These are phyloP conservation scores for Cinara cedri DNA, from an alignment of 2,888 invertebrate species.

Conservation along the genomic window DNA sequence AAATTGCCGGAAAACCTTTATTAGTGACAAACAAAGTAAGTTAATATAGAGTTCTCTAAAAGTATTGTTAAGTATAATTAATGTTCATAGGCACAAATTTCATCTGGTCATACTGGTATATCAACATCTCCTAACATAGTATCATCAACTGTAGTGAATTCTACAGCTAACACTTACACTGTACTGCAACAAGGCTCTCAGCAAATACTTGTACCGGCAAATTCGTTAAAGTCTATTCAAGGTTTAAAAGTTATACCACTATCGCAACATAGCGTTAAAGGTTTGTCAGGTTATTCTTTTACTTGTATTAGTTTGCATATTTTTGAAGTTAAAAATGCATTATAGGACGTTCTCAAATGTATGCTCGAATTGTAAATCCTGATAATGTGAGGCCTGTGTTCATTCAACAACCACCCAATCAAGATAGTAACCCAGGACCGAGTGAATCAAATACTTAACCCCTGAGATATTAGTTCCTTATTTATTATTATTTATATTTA, in stretches of 20 bases:
- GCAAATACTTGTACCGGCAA: slow-evolving; percentile 70
- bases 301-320: neutral
- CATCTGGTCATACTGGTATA: slow-evolving; percentile 37
- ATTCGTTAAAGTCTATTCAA: slow-evolving; percentile 70
- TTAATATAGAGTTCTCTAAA: neutral
- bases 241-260: slow-evolving; percentile 70
- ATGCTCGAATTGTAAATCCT: slow-evolving; percentile 66
- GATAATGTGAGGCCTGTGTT: slow-evolving; percentile 60
- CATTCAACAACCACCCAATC: slow-evolving; percentile 40
- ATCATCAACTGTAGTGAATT: slow-evolving; percentile 57
- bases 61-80: neutral
- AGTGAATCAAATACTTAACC: slow-evolving; percentile 48
- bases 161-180: slow-evolving; percentile 59
- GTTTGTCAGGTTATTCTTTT: slow-evolving; percentile 34
- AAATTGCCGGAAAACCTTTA: slow-evolving; percentile 68
- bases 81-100: slow-evolving; percentile 28
- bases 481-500: slow-evolving; percentile 41
- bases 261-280: slow-evolving; percentile 60
- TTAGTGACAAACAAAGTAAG: slow-evolving; percentile 64
- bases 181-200: slow-evolving; percentile 63
- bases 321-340: neutral
- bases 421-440: slow-evolving; percentile 24
- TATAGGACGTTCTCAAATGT: slow-evolving; percentile 63
- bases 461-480: slow-evolving; percentile 43
- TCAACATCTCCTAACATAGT: slow-evolving; percentile 39